Percentiles rank a stretch among this genome's conserved stretches.
Conservation (phyloP, 2,888 invertebrate genomes). For the Sarcophaga subvicina region DNA sequence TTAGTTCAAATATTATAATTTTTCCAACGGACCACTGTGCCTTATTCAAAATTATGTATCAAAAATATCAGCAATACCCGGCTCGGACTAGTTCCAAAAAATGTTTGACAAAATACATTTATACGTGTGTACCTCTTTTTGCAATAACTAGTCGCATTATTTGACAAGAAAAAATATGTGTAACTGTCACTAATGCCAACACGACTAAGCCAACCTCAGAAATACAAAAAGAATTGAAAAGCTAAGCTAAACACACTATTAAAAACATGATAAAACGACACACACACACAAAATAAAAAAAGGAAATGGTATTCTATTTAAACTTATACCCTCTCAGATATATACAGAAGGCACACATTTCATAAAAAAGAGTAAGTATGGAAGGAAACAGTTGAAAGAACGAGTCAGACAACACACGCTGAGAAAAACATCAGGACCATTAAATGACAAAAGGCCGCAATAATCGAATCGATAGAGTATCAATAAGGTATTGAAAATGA, state of each 20-base stretch:
- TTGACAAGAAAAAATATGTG: conserved; percentile 51
- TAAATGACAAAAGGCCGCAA: conserved; percentile 46
- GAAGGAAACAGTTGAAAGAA: not conserved
- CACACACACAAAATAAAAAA: conserved; percentile 24
- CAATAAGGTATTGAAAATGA: conserved; percentile 36
- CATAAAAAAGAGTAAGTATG: not conserved
- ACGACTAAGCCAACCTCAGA: conserved; percentile 19
- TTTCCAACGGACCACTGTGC: no score
- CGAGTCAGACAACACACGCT: conserved; percentile 57
- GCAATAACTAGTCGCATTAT: conserved; percentile 7
- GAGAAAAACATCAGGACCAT: conserved; percentile 54
- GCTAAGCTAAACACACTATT: conserved; percentile 35
- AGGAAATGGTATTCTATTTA: conserved; percentile 50
- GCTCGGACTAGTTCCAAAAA: not conserved
- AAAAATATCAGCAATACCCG: not conserved
- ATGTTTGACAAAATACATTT: not conserved
- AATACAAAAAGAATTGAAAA: conserved; percentile 19
- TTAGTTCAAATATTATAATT: no score
- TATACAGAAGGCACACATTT: not conserved
- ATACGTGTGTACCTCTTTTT: not conserved
- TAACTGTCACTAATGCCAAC: conserved; percentile 41
- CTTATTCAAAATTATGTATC: no score
- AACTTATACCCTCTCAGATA: not conserved
- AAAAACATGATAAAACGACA: conserved; percentile 21
- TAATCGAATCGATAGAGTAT: conserved; percentile 27